Evolutionary conservation across 2,888 invertebrate genomes (phyloP).

Genomic region (Apeira syringaria): DNA sequence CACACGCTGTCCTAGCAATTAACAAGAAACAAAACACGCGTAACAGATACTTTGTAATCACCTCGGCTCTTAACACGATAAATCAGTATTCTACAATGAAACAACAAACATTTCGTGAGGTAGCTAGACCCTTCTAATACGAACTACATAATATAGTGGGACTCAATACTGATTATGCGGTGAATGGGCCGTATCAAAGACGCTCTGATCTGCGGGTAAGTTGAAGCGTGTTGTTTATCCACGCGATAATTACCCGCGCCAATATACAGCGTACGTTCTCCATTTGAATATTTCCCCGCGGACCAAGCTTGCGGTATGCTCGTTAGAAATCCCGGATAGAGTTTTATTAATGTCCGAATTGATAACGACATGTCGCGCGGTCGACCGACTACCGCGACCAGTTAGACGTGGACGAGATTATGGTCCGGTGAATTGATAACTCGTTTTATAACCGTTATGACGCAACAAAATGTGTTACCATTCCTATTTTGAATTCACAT

Average conservation of each 20-base stretch:
- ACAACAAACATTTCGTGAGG: no score
- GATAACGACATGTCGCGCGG: constrained; percentile 64
- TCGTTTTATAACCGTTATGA: constrained; percentile 47
- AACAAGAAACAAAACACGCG: no score
- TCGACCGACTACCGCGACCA: constrained; percentile 28
- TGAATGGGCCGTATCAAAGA: background rate
- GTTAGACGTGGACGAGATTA: constrained; percentile 52
- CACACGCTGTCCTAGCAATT: no score
- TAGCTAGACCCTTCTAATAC: no score
- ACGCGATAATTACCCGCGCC: constrained; percentile 55
- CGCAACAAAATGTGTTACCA: constrained; percentile 53
- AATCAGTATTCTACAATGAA: no score
- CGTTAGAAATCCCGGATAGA: constrained; percentile 57
- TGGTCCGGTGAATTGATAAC: constrained; percentile 66
- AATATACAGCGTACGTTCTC: constrained; percentile 51
- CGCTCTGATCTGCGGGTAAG: background rate
- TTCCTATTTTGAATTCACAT: constrained; percentile 58
- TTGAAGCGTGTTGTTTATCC: constrained; percentile 12
- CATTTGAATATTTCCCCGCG: constrained; percentile 58
- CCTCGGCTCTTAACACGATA: no score
- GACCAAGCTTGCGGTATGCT: constrained; percentile 55
- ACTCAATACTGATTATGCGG: no score
- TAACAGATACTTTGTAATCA: no score
- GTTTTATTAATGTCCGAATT: constrained; percentile 74
- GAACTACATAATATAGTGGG: no score